Evolutionary conservation across 2,888 invertebrate species (phyloP).

Genomic region (Oasisia sp.): DNA sequence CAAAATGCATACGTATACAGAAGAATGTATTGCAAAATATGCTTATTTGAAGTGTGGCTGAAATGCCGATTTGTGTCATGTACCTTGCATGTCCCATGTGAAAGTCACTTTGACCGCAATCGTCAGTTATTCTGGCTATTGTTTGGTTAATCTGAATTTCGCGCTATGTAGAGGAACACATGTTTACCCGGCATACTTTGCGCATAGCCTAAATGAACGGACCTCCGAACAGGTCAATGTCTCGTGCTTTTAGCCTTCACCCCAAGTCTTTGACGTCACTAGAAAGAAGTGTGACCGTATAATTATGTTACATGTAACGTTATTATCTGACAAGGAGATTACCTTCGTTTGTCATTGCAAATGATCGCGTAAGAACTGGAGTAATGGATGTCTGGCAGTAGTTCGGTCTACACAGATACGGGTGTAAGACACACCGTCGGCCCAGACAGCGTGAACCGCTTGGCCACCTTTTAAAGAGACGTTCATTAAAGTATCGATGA

Average conservation of each 20-base stretch:
- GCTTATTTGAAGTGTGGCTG: too few species aligned
- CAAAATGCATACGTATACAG: too few species aligned
- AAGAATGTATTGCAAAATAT: too few species aligned
- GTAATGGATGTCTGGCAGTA: background rate
- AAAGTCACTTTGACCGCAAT: too few species aligned
- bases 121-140: too few species aligned
- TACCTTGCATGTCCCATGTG: too few species aligned
- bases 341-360: background rate
- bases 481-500: background rate
- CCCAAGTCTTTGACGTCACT: too few species aligned
- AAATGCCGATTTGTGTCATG: too few species aligned
- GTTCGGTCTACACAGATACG: background rate
- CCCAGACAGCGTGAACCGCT: background rate
- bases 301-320: background rate
- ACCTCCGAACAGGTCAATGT: background rate
- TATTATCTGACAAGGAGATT: background rate
- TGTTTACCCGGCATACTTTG: too few species aligned
- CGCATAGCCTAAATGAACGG: too few species aligned
- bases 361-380: background rate
- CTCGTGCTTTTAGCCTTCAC: background rate
- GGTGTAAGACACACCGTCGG: background rate
- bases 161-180: too few species aligned
- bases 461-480: background rate
- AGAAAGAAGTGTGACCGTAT: background rate
- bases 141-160: too few species aligned